Percentiles rank a stretch among this genome's conserved stretches.
These are phyloP conservation scores for Drosophila quinaria DNA, from an alignment of 2,888 invertebrate species.

Conservation along the genomic window DNA sequence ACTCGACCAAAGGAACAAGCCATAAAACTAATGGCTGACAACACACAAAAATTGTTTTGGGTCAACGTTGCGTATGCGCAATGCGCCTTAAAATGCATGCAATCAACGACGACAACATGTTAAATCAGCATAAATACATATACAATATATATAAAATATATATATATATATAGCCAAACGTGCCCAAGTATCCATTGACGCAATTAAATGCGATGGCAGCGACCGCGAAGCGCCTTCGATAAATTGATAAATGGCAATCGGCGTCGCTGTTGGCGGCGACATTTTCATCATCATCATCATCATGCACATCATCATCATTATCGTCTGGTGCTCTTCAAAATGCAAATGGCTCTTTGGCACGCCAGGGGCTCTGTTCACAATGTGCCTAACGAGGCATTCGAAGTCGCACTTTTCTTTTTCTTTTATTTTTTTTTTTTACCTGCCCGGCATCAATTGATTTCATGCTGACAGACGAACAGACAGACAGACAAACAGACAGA, in stretches of 20 bases:
- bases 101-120: slow-evolving; percentile 32
- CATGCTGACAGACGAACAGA: slow-evolving; percentile 62
- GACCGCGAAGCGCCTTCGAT: slow-evolving; percentile 67
- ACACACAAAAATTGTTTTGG: slow-evolving; percentile 42
- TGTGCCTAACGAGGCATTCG: slow-evolving; percentile 66
- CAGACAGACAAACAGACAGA: neutral
- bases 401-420: slow-evolving; percentile 7
- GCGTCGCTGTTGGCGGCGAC: slow-evolving; percentile 41
- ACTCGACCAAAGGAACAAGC: slow-evolving; percentile 2
- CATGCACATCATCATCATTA: slow-evolving; percentile 24
- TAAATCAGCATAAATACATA: slow-evolving; percentile 59
- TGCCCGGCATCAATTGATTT: slow-evolving; percentile 71
- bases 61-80: slow-evolving; percentile 71
- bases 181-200: slow-evolving; percentile 74
- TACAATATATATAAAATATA: neutral
- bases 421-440: slow-evolving; percentile 37
- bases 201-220: slow-evolving; percentile 60
- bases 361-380: slow-evolving; percentile 48
- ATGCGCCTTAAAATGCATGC: slow-evolving; percentile 44
- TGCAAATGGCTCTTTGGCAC: slow-evolving; percentile 77
- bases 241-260: slow-evolving; percentile 79
- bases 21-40: slow-evolving; percentile 63
- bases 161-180: slow-evolving; percentile 46
- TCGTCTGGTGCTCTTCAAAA: slow-evolving; percentile 64
- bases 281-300: slow-evolving; percentile 39